phyloP scores from a whole-genome alignment of 2,797 vertebrate genomes.

The Bucorvus abyssinicus region DNA sequence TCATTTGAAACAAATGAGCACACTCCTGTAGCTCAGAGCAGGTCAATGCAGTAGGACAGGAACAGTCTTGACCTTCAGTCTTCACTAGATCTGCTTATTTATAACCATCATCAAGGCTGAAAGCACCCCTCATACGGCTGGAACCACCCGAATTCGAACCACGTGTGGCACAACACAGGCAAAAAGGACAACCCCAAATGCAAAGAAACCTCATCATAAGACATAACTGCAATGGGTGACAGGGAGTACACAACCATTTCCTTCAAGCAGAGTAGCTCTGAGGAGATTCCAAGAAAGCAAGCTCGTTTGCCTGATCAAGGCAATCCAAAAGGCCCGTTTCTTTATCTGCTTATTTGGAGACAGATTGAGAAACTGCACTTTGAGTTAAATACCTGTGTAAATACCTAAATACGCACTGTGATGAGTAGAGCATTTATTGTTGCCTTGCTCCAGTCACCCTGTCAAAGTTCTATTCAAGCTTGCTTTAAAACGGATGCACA shows the following conservation, averaged over 20 bases:
- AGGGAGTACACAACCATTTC: neutral
- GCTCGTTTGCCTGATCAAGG: neutral
- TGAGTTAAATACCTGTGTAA: neutral
- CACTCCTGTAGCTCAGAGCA: neutral
- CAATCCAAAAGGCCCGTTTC: neutral
- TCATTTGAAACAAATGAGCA: neutral
- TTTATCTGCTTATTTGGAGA: neutral
- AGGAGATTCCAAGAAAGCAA: neutral
- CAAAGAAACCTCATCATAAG: neutral
- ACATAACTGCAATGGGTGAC: neutral
- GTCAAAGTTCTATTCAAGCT: neutral
- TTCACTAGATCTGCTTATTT: neutral
- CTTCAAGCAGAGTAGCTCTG: neutral
- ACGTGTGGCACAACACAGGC: fast-evolving
- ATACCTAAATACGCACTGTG: neutral
- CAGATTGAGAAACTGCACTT: neutral
- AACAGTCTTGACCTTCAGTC: neutral
- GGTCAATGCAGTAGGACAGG: neutral
- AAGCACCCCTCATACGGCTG: neutral
- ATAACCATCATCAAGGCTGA: neutral
- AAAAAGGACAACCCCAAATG: neutral
- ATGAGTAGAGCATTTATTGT: slow-evolving; percentile 12
- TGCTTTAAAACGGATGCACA: slow-evolving; percentile 7
- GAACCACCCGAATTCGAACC: neutral
- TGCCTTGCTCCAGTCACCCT: neutral